A percentile compares a stretch with the other conserved stretches of the same genome.
phyloP scores from a whole-genome alignment of 23 tunicate species.

The Halocynthia aurantium region DNA sequence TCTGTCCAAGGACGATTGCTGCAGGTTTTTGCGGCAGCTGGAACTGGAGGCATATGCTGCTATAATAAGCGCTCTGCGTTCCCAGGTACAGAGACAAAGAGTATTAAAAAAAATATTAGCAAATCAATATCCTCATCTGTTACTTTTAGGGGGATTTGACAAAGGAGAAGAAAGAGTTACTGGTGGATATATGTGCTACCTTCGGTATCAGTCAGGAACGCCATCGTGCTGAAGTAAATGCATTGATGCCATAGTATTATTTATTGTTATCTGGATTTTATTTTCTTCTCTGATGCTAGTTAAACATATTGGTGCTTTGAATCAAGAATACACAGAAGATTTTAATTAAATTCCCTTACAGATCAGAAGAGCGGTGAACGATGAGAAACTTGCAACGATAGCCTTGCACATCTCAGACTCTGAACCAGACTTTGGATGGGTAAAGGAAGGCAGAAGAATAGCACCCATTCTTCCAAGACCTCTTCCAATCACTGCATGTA shows the following conservation, averaged over 20 bases:
- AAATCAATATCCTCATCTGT: neutral
- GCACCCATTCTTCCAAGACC: slow-evolving; percentile 19
- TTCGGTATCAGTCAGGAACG: slow-evolving; percentile 48
- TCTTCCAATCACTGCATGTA: slow-evolving; percentile 37
- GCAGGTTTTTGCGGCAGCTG: slow-evolving; percentile 28
- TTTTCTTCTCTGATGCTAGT: too few species aligned
- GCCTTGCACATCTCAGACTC: slow-evolving; percentile 19
- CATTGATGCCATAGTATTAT: neutral
- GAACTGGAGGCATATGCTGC: slow-evolving; percentile 70
- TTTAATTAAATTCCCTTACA: slow-evolving; percentile 3
- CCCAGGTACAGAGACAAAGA: slow-evolving; percentile 16
- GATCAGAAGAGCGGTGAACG: slow-evolving; percentile 72
- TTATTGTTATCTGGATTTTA: too few species aligned
- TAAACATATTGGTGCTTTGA: too few species aligned
- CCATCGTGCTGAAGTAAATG: slow-evolving; percentile 58
- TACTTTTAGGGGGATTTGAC: slow-evolving; percentile 30
- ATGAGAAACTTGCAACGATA: slow-evolving; percentile 36
- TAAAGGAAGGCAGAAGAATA: slow-evolving; percentile 44
- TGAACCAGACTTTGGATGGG: slow-evolving; percentile 37
- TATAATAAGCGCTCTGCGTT: slow-evolving; percentile 44
- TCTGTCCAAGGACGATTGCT: slow-evolving; percentile 22
- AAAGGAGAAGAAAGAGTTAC: slow-evolving; percentile 22
- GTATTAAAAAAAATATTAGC: neutral
- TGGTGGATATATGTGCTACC: slow-evolving; percentile 26
- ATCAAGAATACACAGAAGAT: neutral